Evolutionary conservation across 2,797 vertebrate genomes (phyloP).

Genomic region (Triplophysa bombifrons): DNA sequence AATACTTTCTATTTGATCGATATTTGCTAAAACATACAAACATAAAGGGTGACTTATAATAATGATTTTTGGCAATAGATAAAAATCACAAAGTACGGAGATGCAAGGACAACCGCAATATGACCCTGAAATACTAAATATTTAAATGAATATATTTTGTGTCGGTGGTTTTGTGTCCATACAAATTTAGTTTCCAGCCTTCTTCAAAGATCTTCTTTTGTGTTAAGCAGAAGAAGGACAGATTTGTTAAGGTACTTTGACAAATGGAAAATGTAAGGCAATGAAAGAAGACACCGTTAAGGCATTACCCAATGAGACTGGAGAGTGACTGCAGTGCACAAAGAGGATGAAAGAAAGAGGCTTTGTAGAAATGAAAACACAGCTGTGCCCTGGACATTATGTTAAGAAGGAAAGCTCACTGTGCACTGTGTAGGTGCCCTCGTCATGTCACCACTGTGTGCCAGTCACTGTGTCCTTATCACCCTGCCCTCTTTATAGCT

Average conservation of each 20-base stretch:
- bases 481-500: conserved; percentile 64
- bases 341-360: conserved; percentile 36
- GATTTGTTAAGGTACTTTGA: not conserved
- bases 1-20: too few relatives aligned
- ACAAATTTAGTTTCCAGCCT: too few relatives aligned
- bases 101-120: too few relatives aligned
- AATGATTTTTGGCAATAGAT: too few relatives aligned
- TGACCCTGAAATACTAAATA: too few relatives aligned
- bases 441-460: conserved; percentile 54
- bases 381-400: conserved; percentile 47
- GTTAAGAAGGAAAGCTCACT: conserved; percentile 26
- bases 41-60: too few relatives aligned
- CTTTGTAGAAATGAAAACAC: conserved; percentile 36
- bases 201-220: too few relatives aligned
- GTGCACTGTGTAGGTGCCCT: conserved; percentile 34
- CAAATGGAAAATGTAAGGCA: not conserved
- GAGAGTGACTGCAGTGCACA: conserved; percentile 15
- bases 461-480: conserved; percentile 64
- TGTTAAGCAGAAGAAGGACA: too few relatives aligned
- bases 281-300: not conserved
- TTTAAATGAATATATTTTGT: too few relatives aligned
- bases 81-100: too few relatives aligned
- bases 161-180: not conserved
- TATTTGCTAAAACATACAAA: too few relatives aligned
- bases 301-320: not conserved